Conservation (phyloP, 1,140 invertebrate species). For the Lamellibrachia luymesi region DNA sequence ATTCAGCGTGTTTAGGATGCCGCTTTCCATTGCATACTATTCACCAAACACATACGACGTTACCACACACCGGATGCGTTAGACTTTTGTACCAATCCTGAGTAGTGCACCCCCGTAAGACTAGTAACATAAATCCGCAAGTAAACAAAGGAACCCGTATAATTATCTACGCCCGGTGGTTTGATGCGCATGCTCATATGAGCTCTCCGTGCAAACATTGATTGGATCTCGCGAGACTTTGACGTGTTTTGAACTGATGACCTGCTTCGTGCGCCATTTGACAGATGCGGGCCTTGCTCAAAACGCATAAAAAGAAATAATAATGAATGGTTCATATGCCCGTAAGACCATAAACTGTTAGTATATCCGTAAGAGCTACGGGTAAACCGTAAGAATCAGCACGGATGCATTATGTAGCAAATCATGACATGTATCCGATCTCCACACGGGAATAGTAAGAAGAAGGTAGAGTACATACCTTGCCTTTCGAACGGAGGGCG, state of each 20-base stretch:
- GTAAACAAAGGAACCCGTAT: background rate
- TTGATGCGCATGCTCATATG: too few relatives aligned
- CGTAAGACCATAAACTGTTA: background rate
- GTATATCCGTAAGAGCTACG: background rate
- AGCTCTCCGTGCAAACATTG: background rate
- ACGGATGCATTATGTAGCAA: background rate
- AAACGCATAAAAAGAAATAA: background rate
- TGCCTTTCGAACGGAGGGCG: background rate
- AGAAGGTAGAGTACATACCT: background rate
- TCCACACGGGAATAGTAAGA: too few relatives aligned
- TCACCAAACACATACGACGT: background rate
- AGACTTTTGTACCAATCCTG: background rate
- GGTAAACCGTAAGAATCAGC: background rate
- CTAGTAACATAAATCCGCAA: background rate
- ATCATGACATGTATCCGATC: background rate
- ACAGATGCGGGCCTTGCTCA: background rate
- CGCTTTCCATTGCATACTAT: background rate
- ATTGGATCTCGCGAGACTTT: background rate
- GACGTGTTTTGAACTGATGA: too few relatives aligned
- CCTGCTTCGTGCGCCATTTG: too few relatives aligned
- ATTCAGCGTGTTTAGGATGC: background rate
- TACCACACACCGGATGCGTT: too few relatives aligned
- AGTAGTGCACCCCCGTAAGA: background rate
- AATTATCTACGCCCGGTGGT: too few relatives aligned
- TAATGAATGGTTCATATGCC: background rate